Conservation (phyloP, 1,140 invertebrate genomes). For the Drosophila willistoni region DNA sequence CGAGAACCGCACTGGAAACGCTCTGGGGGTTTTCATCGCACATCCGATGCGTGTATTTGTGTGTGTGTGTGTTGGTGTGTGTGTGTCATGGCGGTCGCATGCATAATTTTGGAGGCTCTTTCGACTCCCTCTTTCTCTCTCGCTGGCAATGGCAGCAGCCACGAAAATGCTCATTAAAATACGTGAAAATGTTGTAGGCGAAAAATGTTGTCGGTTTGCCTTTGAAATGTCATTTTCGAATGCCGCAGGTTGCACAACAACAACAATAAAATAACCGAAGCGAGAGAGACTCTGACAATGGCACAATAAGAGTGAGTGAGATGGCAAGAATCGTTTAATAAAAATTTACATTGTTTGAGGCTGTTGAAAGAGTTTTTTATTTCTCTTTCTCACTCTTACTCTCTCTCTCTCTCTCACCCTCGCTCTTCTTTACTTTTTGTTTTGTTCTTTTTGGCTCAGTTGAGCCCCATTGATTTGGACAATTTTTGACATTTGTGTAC, state of each 20-base stretch:
- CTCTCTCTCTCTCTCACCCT: background rate
- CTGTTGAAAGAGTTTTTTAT: background rate
- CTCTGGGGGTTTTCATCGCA: slow-evolving; percentile 68
- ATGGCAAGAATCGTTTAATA: background rate
- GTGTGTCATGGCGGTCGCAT: slow-evolving; percentile 54
- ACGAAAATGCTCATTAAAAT: slow-evolving; percentile 68
- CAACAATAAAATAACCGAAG: background rate
- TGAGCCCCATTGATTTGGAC: slow-evolving; percentile 15
- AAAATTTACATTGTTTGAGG: slow-evolving; percentile 44
- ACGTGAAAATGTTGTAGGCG: slow-evolving; percentile 67
- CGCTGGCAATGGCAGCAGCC: slow-evolving; percentile 7
- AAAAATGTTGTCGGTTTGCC: slow-evolving; percentile 68
- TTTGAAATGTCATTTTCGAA: slow-evolving; percentile 64
- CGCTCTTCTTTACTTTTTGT: background rate
- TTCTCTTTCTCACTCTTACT: no score
- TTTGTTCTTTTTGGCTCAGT: background rate
- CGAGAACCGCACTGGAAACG: slow-evolving; percentile 50
- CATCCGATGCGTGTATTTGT: slow-evolving; percentile 48
- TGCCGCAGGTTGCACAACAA: slow-evolving; percentile 34
- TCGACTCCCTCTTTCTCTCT: background rate
- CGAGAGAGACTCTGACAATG: background rate
- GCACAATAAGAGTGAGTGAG: background rate
- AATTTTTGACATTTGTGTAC: slow-evolving; percentile 28
- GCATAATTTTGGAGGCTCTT: slow-evolving; percentile 55
- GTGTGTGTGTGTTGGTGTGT: slow-evolving; percentile 1